These are phyloP conservation scores for Gymnopithys bicolor DNA, from an alignment of 2,797 vertebrate genomes.

Conservation along the genomic window DNA sequence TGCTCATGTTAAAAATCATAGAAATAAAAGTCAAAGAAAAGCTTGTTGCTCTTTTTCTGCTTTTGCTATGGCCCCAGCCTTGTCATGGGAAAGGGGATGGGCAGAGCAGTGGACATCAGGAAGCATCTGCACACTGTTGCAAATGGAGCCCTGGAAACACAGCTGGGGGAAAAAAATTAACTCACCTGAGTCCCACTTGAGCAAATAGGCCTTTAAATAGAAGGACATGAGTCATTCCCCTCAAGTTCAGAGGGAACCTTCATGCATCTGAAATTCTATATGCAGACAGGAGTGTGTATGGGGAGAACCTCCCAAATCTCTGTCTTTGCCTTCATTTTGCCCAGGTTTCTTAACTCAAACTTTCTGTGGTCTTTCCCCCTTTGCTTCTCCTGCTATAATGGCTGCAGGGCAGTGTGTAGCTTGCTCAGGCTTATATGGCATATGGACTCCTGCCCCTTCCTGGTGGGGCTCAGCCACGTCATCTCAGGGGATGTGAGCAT, in stretches of 20 bases:
- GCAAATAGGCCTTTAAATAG: background rate
- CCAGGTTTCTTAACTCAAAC: background rate
- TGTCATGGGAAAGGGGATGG: background rate
- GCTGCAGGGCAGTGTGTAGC: background rate
- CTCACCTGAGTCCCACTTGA: background rate
- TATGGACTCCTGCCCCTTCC: accelerated
- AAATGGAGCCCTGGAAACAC: background rate
- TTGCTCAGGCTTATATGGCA: background rate
- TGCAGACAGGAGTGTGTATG: background rate
- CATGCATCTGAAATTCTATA: accelerated
- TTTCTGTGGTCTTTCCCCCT: background rate
- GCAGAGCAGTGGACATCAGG: background rate
- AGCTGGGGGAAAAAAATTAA: background rate
- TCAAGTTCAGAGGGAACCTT: background rate
- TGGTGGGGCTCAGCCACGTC: background rate
- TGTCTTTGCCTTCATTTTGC: background rate
- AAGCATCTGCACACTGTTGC: accelerated
- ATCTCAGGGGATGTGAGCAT: background rate
- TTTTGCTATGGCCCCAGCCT: background rate
- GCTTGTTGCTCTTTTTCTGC: background rate
- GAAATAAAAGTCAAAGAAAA: background rate
- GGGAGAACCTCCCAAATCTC: background rate
- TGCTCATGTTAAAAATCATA: background rate
- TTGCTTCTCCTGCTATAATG: accelerated
- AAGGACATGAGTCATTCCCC: background rate